Percentiles rank a stretch among this genome's conserved stretches.
Evolutionary conservation across 2,113 vertebrate species (phyloP).

Genomic region (Zosterops lateralis): DNA sequence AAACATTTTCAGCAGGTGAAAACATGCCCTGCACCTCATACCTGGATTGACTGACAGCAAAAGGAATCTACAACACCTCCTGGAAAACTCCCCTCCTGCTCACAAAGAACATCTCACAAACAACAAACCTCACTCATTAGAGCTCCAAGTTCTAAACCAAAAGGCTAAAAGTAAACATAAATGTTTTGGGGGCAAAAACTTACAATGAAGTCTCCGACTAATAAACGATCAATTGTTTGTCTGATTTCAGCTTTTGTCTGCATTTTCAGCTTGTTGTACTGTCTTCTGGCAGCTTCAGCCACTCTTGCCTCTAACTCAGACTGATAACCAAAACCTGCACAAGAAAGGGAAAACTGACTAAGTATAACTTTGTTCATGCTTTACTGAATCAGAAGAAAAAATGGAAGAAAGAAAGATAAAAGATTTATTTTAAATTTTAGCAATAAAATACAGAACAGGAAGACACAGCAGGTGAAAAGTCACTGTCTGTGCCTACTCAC

Average conservation of each 20-base stretch:
- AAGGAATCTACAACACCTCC: not conserved
- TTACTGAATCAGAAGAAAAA: not conserved
- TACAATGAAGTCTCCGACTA: conserved; percentile 98
- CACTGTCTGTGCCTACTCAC: not conserved
- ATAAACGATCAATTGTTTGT: conserved; percentile 92
- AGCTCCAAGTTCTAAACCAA: not conserved
- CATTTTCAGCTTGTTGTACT: conserved; percentile 98
- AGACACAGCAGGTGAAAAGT: not conserved
- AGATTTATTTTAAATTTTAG: not conserved
- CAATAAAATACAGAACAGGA: not conserved
- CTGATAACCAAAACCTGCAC: conserved; percentile 92
- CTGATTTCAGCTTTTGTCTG: conserved; percentile 97
- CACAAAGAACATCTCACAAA: not conserved
- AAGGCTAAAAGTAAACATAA: not conserved
- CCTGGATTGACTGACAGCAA: not conserved
- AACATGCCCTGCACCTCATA: not conserved
- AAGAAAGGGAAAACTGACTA: not conserved
- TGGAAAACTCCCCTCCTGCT: not conserved
- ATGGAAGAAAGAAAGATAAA: not conserved
- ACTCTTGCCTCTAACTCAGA: conserved; percentile 94
- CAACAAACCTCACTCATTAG: not conserved
- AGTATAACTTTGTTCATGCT: not conserved
- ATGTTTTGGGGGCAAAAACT: conserved; percentile 47
- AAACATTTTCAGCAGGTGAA: not conserved
- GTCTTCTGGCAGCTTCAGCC: conserved; percentile 91